Base-by-base conservation (phyloP, 2,888 invertebrate species). In the Cerastis leucographa region DNA sequence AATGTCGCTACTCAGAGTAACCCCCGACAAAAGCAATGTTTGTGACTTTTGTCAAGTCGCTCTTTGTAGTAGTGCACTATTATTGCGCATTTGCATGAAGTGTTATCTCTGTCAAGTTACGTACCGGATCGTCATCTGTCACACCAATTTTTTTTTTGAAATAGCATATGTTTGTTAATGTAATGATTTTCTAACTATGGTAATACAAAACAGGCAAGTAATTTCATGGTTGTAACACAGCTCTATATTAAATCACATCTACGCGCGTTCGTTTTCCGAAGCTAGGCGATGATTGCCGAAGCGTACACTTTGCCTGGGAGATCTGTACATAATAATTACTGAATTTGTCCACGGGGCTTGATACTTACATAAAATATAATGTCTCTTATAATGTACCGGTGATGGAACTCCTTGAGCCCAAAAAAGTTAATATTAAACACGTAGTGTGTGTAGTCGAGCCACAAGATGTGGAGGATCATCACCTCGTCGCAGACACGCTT, bases 381-480 rank as follows among this genome's bases (percentile, higher is more conserved):
- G 91, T 99, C 98, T 87, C 98, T 97, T 89, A 99, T 98, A 89
- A 97, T 97, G 93, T 99, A 99, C 87, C 98, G 97, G 88, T 98
- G 97, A 94, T 99, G 98, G 92, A 99, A 98, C 89, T 97, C 97
- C 91, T 98, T 98, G 80, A 99, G 97, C 22, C 98, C 99, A 91
- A 98, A 98, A 94, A 99, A 98, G 85, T 97, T 97, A 22, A 99
- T 97, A 35, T 98, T 98, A 72, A 99, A 97, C 71, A 98, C 97
- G 93, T 99, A 99, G 93, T 98, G 98, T 2, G 98, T 98, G 94
- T 98, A 99, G 91, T 99, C 98, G 61, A 99, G 96, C 86, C 98
- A 98, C 35, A 99, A 99, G 78, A 99, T 97, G 95, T 99, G 99
- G 70, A 99, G 96, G 0, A 99, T 97, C 85, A 98, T 98, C 84